phyloP scores from a whole-genome alignment of 2,113 vertebrate genomes.

The Caloenas nicobarica region DNA sequence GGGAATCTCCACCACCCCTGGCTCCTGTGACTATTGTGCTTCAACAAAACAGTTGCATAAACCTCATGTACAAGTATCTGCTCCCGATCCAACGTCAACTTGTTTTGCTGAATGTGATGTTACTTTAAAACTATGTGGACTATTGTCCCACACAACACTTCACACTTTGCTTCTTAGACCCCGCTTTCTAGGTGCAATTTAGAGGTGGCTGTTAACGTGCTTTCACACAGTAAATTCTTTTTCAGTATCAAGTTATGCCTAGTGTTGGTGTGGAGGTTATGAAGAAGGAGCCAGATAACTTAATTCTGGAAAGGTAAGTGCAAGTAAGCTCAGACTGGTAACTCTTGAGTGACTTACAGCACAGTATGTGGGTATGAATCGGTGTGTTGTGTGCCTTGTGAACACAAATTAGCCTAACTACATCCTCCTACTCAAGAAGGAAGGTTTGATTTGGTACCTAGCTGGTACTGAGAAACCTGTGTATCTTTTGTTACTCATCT shows the following conservation, averaged over 20 bases:
- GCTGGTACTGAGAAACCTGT: background rate
- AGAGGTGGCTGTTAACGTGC: fast-evolving
- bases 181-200: background rate
- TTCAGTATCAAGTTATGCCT: background rate
- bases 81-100: fast-evolving
- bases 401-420: fast-evolving
- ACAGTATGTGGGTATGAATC: fast-evolving
- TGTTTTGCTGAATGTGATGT: background rate
- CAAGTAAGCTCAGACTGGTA: background rate
- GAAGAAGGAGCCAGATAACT: background rate
- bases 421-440: background rate
- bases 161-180: background rate
- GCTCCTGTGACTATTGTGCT: fast-evolving
- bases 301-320: background rate
- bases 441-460: background rate
- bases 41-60: background rate
- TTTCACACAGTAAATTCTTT: background rate
- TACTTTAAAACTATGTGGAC: background rate
- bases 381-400: fast-evolving
- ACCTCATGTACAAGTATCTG: background rate
- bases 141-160: background rate
- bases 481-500: background rate
- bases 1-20: fast-evolving
- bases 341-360: fast-evolving
- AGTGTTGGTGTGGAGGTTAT: background rate